These are phyloP conservation scores for Chorisops tibialis DNA, from an alignment of 2,888 invertebrate species.

Conservation along the genomic window DNA sequence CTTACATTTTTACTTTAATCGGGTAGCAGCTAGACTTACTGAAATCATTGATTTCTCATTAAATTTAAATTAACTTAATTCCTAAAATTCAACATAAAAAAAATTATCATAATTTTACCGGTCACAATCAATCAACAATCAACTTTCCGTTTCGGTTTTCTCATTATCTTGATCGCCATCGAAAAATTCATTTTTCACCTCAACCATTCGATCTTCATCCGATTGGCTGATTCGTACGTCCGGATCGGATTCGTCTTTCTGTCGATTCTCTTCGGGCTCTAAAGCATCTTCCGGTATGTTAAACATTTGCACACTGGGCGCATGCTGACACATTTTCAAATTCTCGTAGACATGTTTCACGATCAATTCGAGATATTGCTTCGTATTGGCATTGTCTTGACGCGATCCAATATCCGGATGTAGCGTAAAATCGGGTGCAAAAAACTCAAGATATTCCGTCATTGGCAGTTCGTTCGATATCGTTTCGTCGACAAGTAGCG, in stretches of 20 bases:
- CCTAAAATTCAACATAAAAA: neutral
- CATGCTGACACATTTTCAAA: conserved; percentile 86
- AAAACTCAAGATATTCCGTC: conserved; percentile 95
- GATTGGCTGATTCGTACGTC: conserved; percentile 74
- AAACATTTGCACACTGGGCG: conserved; percentile 97
- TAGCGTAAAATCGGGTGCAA: conserved; percentile 93
- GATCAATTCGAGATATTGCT: conserved; percentile 91
- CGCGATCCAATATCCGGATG: conserved; percentile 88
- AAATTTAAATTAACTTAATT: neutral
- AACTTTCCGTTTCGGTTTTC: conserved; percentile 56
- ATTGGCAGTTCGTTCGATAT: conserved; percentile 94
- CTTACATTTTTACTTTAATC: too few species aligned
- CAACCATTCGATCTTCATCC: conserved; percentile 78
- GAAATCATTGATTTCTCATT: too few species aligned
- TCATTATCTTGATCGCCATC: conserved; percentile 90
- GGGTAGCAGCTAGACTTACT: too few species aligned
- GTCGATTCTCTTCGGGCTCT: conserved; percentile 62
- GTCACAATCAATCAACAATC: conserved; percentile 14
- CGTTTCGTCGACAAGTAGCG: conserved; percentile 84
- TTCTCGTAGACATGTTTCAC: conserved; percentile 88
- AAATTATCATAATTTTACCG: neutral
- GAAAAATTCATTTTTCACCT: conserved; percentile 83
- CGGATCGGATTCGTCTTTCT: conserved; percentile 77
- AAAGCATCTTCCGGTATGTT: conserved; percentile 83
- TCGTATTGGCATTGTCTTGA: conserved; percentile 90